Evolutionary conservation across 2,113 vertebrate genomes (phyloP).

Genomic region (Etheostoma cragini): DNA sequence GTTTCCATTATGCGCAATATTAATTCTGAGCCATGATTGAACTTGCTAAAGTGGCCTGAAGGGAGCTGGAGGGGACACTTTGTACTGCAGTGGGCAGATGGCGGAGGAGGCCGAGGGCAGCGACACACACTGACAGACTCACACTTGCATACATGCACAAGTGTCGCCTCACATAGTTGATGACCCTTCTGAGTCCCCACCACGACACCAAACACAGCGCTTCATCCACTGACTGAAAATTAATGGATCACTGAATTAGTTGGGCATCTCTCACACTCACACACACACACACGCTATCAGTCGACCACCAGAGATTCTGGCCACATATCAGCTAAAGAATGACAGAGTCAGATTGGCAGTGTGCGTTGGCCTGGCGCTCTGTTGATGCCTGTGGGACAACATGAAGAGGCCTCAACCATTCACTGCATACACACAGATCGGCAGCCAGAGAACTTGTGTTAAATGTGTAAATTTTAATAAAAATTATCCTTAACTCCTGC

Average conservation of each 20-base stretch:
- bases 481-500: slow-evolving; percentile 1
- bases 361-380: not conserved
- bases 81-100: slow-evolving; percentile 56
- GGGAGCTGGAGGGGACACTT: slow-evolving; percentile 31
- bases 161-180: not conserved
- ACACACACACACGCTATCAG: not conserved
- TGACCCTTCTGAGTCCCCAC: slow-evolving; percentile 22
- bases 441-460: not conserved
- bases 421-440: not conserved
- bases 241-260: slow-evolving; percentile 24
- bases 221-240: slow-evolving; percentile 39
- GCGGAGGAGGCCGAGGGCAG: slow-evolving; percentile 32
- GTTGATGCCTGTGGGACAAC: slow-evolving; percentile 2
- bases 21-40: slow-evolving; percentile 57
- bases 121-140: slow-evolving; percentile 22
- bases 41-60: slow-evolving; percentile 22
- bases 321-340: slow-evolving; percentile 1
- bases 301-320: slow-evolving; percentile 13
- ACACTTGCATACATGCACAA: not conserved
- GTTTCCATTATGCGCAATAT: not conserved
- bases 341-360: not conserved
- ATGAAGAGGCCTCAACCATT: not conserved
- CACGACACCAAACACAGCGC: not conserved
- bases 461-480: slow-evolving; percentile 10
- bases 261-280: not conserved